Evolutionary conservation across 2,113 vertebrate genomes (phyloP).

Genomic region (Stomatorhinus ivindoensis): DNA sequence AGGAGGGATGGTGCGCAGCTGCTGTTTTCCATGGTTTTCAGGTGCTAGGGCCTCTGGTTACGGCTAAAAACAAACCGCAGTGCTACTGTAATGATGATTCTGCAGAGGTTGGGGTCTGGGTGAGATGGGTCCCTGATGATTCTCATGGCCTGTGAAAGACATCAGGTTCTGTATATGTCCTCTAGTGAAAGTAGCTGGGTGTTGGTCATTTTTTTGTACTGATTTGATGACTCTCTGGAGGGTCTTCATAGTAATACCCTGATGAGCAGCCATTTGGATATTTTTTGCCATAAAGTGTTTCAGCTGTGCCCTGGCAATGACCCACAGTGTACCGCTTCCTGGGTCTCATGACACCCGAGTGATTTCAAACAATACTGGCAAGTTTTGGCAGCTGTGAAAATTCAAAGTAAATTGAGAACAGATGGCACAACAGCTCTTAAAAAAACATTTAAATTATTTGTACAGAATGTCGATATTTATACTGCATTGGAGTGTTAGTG

Average conservation of each 20-base stretch:
- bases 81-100: background rate
- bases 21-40: background rate
- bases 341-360: background rate
- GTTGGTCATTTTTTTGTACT: too few relatives aligned
- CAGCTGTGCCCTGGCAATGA: background rate
- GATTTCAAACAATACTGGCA: background rate
- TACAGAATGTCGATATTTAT: background rate
- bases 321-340: background rate
- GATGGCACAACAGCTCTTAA: background rate
- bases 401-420: background rate
- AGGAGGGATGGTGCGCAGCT: background rate
- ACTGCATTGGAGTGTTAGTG: background rate
- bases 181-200: too few relatives aligned
- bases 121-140: too few relatives aligned
- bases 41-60: background rate
- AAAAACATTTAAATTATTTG: background rate
- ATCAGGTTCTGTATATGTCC: too few relatives aligned
- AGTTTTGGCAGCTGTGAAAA: background rate
- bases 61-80: background rate
- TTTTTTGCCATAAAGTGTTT: background rate
- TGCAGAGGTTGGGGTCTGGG: too few relatives aligned
- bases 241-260: background rate
- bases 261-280: background rate
- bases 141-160: too few relatives aligned
- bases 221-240: too few relatives aligned